Evolutionary conservation across 2,797 vertebrate genomes (phyloP), one percentile per base, ranked within the genome.

Genomic region (Sebastes matsubarae): DNA sequence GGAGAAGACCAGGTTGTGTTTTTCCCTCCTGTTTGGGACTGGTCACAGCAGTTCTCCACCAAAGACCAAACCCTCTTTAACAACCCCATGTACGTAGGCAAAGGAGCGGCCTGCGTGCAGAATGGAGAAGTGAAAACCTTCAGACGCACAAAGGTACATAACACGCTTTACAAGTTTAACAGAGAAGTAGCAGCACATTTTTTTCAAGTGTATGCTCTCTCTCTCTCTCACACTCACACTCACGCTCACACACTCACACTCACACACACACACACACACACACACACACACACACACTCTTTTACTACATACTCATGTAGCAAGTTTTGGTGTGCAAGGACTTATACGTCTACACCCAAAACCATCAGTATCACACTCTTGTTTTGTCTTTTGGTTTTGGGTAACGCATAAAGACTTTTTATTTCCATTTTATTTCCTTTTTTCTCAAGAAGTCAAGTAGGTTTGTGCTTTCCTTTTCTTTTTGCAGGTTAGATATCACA

Each of bases 11-110:
- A 97, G 72, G 94, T 93, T 65, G 93, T 98, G 64, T 95, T 70
- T 64, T 98, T 99, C 90, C 98, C 98, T n/a, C 96, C 97, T 1
- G 98, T 99, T 42, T 99, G 98, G 98, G 97, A 99, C 88, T 99
- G 98, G 98, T 97, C 97, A 3, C 97, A 98, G 25, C 98, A 99
- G 94, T 98, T 97, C 79, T 94, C 96, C 5, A 85, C 86, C 9
- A 96, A 96, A 93, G 98, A 99, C 78, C 94, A 97, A 80, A 93
- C 97, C 61, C 97, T 99, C 32, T 99, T 99, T 85, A 98, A 98
- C 93, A 99, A 98, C 90, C 98, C 98, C 2, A 93, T 97, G 91
- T 99, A 97, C 8, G 80, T 99, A 0, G 98, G 98, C 8, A 99
- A 98, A 96, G 97, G 96, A 20, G 87, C 92, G 0, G 95, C 97